Evolutionary conservation across 2,113 vertebrate species (phyloP).

Genomic region (Charadrius vociferus): DNA sequence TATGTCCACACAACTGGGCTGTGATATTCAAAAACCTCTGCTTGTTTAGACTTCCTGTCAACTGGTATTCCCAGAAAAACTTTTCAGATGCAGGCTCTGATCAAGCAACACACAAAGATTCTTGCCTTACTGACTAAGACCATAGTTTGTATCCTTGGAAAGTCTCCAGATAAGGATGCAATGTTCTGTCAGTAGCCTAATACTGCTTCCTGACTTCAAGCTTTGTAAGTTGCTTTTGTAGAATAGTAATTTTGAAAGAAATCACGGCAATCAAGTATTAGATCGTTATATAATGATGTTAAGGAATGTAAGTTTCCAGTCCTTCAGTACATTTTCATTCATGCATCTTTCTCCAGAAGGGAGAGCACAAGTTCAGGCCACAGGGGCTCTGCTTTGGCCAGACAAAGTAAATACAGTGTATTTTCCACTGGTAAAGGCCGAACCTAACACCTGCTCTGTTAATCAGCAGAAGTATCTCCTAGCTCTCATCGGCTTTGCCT

Average conservation of each 20-base stretch:
- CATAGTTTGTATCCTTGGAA: background rate
- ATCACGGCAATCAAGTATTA: background rate
- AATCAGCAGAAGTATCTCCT: background rate
- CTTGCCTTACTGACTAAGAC: background rate
- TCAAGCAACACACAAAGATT: fast-evolving
- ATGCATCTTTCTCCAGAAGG: background rate
- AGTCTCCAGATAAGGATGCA: background rate
- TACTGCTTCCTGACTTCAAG: background rate
- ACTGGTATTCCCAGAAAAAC: background rate
- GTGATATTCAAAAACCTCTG: background rate
- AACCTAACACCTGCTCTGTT: background rate
- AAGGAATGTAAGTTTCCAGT: background rate
- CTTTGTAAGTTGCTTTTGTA: background rate
- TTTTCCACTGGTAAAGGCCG: background rate
- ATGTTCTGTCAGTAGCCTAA: background rate
- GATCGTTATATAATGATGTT: background rate
- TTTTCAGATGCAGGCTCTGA: background rate
- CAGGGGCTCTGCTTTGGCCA: background rate
- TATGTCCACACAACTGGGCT: too few species aligned
- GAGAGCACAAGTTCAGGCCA: background rate
- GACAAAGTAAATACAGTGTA: background rate
- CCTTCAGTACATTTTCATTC: background rate
- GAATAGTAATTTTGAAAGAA: background rate
- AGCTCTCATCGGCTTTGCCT: background rate
- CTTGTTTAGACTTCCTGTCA: background rate